Evolutionary conservation across 2,888 invertebrate species (phyloP).

Genomic region (Junonia oenone): DNA sequence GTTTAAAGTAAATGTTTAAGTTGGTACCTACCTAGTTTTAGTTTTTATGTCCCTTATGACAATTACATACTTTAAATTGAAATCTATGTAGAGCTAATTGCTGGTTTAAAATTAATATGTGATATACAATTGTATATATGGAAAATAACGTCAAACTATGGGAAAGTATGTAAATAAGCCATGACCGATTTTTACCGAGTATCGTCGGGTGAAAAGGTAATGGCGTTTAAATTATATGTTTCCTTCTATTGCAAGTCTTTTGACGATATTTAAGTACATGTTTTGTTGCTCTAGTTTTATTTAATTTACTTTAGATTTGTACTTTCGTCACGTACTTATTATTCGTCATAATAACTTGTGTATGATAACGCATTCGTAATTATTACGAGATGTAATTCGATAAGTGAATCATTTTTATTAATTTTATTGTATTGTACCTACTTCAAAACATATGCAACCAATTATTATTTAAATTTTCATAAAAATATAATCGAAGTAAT

Average conservation of each 20-base stretch:
- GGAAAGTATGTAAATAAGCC: not conserved
- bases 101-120: not conserved
- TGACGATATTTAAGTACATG: not conserved
- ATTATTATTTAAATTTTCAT: too few relatives aligned
- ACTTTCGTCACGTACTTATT: not conserved
- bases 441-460: too few relatives aligned
- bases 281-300: conserved; percentile 1
- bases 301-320: not conserved
- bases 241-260: not conserved
- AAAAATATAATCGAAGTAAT: too few relatives aligned
- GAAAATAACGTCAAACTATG: not conserved
- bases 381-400: too few relatives aligned
- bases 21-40: too few relatives aligned
- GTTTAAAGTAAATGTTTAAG: too few relatives aligned
- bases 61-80: too few relatives aligned
- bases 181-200: not conserved
- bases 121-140: not conserved
- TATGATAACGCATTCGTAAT: too few relatives aligned
- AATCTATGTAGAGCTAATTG: too few relatives aligned
- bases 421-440: too few relatives aligned
- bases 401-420: too few relatives aligned
- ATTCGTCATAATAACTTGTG: not conserved
- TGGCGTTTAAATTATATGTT: conserved; percentile 6
- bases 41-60: too few relatives aligned
- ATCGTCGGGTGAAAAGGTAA: not conserved